These are phyloP conservation scores for Oriolus oriolus DNA, from an alignment of 2,113 vertebrate genomes.

Conservation along the genomic window DNA sequence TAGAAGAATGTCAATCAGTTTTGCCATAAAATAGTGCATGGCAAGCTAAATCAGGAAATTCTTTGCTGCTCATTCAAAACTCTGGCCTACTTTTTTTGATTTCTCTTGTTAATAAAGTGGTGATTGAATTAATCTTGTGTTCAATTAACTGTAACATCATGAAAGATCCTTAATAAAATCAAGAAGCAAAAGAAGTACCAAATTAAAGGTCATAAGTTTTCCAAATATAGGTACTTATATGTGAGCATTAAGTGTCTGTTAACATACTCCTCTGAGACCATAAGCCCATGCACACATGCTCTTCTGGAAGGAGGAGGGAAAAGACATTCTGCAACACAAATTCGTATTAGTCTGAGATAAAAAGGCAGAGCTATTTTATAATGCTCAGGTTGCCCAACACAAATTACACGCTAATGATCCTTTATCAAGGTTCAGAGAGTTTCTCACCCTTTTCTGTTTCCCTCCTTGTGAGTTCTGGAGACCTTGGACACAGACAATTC, in stretches of 20 bases:
- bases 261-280: not conserved
- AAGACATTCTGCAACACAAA: not conserved
- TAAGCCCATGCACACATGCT: not conserved
- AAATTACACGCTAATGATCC: not conserved
- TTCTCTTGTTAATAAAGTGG: not conserved
- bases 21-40: not conserved
- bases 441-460: not conserved
- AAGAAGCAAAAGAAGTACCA: not conserved
- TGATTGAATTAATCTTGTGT: not conserved
- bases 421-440: not conserved
- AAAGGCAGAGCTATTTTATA: not conserved
- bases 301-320: not conserved
- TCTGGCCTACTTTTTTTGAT: not conserved
- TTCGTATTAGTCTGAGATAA: not conserved
- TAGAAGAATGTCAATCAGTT: constrained; percentile 4
- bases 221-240: not conserved
- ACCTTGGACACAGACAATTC: not conserved
- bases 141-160: not conserved
- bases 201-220: not conserved
- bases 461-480: not conserved
- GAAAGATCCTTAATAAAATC: not conserved
- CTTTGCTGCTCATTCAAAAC: not conserved
- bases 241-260: not conserved
- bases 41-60: not conserved
- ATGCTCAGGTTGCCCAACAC: not conserved